phyloP scores from a whole-genome alignment of 2,797 vertebrate genomes.

The Anguilla marmorata region DNA sequence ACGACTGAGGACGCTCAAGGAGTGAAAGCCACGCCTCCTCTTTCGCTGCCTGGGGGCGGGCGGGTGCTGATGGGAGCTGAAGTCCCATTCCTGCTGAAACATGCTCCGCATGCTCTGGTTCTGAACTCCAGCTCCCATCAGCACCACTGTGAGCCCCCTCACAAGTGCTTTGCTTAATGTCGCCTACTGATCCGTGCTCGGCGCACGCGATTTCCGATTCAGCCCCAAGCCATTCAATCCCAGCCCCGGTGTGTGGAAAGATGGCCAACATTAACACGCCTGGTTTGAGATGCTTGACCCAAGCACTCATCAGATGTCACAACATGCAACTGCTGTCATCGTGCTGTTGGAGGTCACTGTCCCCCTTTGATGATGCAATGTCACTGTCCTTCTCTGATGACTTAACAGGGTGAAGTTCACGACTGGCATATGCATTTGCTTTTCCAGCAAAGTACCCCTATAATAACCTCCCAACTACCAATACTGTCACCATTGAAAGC shows the following conservation, averaged over 20 bases:
- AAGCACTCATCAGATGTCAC: background rate
- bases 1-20: conserved; percentile 18
- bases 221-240: background rate
- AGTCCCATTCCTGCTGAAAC: background rate
- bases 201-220: background rate
- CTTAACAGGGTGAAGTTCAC: background rate
- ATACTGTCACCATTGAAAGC: background rate
- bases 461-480: background rate
- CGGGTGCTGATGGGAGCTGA: conserved; percentile 22
- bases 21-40: conserved; percentile 38
- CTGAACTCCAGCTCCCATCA: background rate
- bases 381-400: background rate
- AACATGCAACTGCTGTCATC: background rate
- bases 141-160: background rate
- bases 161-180: background rate
- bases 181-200: background rate
- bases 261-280: background rate
- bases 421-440: background rate
- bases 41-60: conserved; percentile 24
- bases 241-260: background rate
- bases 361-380: background rate
- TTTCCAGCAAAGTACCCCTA: background rate
- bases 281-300: background rate
- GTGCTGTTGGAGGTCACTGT: background rate
- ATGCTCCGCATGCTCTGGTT: background rate